These are phyloP conservation scores for Monopis laevigella DNA, from an alignment of 2,888 invertebrate genomes.

Conservation along the genomic window DNA sequence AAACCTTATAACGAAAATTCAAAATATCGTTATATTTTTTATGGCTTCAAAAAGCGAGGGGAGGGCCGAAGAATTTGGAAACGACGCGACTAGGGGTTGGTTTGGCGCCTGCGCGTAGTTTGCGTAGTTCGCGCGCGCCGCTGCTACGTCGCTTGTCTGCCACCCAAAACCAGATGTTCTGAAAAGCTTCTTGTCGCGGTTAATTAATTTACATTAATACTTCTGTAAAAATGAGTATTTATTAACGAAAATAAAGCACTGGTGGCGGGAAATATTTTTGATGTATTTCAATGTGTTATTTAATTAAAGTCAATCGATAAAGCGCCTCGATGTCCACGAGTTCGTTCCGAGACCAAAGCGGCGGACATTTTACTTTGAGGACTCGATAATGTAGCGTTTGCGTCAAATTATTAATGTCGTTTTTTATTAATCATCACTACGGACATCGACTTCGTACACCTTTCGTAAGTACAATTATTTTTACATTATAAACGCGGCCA, in stretches of 20 bases:
- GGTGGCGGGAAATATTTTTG: slow-evolving; percentile 27
- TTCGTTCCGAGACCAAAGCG: slow-evolving; percentile 66
- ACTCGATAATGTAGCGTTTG: slow-evolving; percentile 68
- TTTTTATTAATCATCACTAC: slow-evolving; percentile 62
- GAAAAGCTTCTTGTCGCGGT: slow-evolving; percentile 64
- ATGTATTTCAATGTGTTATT: slow-evolving; percentile 27
- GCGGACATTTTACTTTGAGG: slow-evolving; percentile 68
- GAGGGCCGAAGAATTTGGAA: slow-evolving; percentile 47
- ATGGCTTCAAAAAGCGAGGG: slow-evolving; percentile 54
- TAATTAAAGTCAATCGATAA: slow-evolving; percentile 42
- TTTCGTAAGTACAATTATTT: slow-evolving; percentile 55
- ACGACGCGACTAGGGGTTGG: slow-evolving; percentile 54
- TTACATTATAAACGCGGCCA: too few relatives aligned
- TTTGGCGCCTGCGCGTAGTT: slow-evolving; percentile 58
- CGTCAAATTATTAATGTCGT: slow-evolving; percentile 64
- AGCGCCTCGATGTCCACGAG: slow-evolving; percentile 66
- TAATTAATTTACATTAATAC: slow-evolving; percentile 20
- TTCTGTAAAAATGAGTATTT: slow-evolving; percentile 40
- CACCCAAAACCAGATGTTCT: slow-evolving; percentile 64
- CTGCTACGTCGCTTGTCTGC: slow-evolving; percentile 40
- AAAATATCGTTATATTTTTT: slow-evolving; percentile 65
- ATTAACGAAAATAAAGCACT: not conserved
- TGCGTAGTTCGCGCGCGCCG: slow-evolving; percentile 55
- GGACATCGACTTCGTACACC: slow-evolving; percentile 63
- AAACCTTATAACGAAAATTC: slow-evolving; percentile 47